Percentiles rank a stretch among this genome's conserved stretches.
Evolutionary conservation across 2,888 invertebrate species (phyloP).

Genomic region (Luperina nickerlii): DNA sequence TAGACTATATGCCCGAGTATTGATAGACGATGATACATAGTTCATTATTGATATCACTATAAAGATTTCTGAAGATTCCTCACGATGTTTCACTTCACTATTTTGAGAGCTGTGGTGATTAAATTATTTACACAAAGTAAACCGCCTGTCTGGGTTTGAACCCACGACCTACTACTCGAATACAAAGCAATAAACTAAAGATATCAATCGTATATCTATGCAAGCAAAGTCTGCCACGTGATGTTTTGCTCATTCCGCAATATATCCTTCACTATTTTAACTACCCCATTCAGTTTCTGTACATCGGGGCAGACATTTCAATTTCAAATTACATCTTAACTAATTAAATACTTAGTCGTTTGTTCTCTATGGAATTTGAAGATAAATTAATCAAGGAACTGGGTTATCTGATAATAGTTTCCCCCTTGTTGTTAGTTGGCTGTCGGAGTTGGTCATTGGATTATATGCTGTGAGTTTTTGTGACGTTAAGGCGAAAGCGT

Average conservation of each 20-base stretch:
- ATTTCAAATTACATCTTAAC: conserved; percentile 46
- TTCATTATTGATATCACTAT: too few relatives aligned
- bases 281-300: not conserved
- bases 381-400: conserved; percentile 37
- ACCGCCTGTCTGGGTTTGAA: not conserved
- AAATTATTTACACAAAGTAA: not conserved
- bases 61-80: not conserved
- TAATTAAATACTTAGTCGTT: conserved; percentile 31
- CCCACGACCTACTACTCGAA: too few relatives aligned
- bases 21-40: not conserved
- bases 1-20: not conserved
- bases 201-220: not conserved
- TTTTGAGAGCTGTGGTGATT: not conserved
- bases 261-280: conserved; percentile 6
- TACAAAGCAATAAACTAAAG: not conserved
- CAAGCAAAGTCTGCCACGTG: not conserved
- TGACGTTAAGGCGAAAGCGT: not conserved
- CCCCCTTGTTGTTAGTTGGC: not conserved
- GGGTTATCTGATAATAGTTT: conserved; percentile 22
- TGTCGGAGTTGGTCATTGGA: not conserved
- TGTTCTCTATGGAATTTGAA: conserved; percentile 31
- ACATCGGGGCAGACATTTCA: conserved; percentile 9
- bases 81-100: not conserved
- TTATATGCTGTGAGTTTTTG: not conserved
- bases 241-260: not conserved